Percentiles rank a stretch among this genome's conserved stretches.
Conservation (phyloP, 2,888 invertebrate species). For the Camponotus fellah region DNA sequence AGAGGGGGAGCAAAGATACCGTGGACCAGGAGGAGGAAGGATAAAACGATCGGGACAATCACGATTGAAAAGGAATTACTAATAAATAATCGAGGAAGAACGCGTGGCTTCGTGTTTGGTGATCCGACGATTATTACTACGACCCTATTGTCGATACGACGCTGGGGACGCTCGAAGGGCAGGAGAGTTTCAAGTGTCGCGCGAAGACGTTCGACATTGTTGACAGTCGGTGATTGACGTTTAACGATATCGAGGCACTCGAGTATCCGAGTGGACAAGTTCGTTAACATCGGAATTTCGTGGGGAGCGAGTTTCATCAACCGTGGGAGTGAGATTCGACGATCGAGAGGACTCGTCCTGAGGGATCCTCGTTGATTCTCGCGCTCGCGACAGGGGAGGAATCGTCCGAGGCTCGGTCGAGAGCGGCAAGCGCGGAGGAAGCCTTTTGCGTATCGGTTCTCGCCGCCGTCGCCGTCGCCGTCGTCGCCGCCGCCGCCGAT, state of each 20-base stretch:
- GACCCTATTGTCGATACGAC: background rate
- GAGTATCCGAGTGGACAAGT: background rate
- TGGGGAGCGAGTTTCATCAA: background rate
- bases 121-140: background rate
- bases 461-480: slow-evolving; percentile 49
- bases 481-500: slow-evolving; percentile 63
- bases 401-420: background rate
- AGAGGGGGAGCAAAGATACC: slow-evolving; percentile 25
- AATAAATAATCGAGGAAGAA: background rate
- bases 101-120: background rate
- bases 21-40: slow-evolving; percentile 23
- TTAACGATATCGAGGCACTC: too few relatives aligned
- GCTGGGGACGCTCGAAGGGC: background rate
- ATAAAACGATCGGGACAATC: background rate
- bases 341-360: background rate
- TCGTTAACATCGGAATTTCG: background rate
- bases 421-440: background rate
- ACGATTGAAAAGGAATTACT: background rate
- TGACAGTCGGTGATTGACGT: background rate
- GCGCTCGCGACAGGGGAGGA: background rate
- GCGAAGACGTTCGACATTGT: background rate
- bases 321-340: background rate
- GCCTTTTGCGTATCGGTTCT: background rate
- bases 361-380: background rate
- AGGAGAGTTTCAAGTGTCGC: background rate